phyloP scores from a whole-genome alignment of 2,888 invertebrate species.

The Hermodice carunculata region DNA sequence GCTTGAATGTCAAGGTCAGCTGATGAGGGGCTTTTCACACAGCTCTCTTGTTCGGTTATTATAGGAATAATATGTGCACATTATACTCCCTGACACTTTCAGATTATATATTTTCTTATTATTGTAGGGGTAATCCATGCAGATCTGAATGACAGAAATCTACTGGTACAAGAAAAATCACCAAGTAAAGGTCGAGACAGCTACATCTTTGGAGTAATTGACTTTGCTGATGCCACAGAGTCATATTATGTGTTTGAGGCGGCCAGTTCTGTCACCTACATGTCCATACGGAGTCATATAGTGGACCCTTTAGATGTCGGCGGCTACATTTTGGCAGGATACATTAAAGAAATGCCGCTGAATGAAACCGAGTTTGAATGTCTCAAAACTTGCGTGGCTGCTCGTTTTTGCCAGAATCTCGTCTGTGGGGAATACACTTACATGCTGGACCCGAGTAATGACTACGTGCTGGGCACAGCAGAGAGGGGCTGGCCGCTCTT shows the following conservation, averaged over 20 bases:
- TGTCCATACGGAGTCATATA: constrained; percentile 79
- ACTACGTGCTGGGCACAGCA: constrained; percentile 79
- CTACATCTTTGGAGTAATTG: constrained; percentile 80
- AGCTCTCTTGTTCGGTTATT: no score
- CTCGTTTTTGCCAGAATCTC: constrained; percentile 87
- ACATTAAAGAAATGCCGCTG: constrained; percentile 76
- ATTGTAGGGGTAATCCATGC: constrained; percentile 82
- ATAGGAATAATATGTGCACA: no score
- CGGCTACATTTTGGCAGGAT: constrained; percentile 82
- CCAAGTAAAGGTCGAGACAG: constrained; percentile 70
- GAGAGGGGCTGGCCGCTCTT: constrained; percentile 58
- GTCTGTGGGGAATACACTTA: constrained; percentile 84
- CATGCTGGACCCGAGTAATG: constrained; percentile 81
- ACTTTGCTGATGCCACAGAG: constrained; percentile 86
- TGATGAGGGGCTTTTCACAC: no score
- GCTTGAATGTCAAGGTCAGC: no score
- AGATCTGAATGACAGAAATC: constrained; percentile 92
- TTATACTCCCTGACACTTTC: no score
- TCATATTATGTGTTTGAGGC: constrained; percentile 85
- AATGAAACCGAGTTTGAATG: constrained; percentile 77
- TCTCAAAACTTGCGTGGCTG: constrained; percentile 81
- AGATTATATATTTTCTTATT: no score
- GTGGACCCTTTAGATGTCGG: constrained; percentile 65
- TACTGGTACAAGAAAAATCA: constrained; percentile 75
- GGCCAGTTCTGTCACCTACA: constrained; percentile 85